phyloP scores from a whole-genome alignment of 1,140 invertebrate genomes.

The Metaphire vulgaris region DNA sequence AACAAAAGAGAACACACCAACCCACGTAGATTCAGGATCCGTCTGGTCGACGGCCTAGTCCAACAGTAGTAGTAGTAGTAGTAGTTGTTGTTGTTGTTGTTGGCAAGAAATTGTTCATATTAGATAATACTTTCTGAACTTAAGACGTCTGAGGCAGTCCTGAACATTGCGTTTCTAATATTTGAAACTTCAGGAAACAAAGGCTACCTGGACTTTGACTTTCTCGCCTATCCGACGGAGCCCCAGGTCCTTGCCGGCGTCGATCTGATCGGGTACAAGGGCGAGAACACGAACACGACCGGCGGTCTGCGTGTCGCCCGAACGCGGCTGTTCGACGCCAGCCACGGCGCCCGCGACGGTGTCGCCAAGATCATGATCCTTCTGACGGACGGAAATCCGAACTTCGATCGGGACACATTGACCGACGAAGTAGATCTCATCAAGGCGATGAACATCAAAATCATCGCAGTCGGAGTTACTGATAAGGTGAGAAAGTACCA shows the following conservation, averaged over 20 bases:
- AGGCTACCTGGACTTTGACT: neutral
- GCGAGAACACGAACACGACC: conserved; percentile 9
- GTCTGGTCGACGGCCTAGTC: too few relatives aligned
- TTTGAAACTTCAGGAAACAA: neutral
- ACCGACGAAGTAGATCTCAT: neutral
- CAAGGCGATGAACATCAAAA: neutral
- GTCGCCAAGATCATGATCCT: neutral
- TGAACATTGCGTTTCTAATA: too few relatives aligned
- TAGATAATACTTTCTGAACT: too few relatives aligned
- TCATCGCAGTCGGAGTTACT: neutral
- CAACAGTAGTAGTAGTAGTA: too few relatives aligned
- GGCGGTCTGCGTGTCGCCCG: neutral
- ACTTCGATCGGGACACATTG: neutral
- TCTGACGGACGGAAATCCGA: neutral
- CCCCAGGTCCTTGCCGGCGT: neutral
- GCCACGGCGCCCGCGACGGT: neutral
- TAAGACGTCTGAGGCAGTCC: too few relatives aligned
- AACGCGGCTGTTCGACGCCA: neutral
- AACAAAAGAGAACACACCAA: too few relatives aligned
- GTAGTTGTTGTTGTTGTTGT: too few relatives aligned
- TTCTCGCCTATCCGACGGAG: neutral
- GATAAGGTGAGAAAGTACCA: neutral
- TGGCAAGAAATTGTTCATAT: too few relatives aligned
- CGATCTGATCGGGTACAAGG: neutral
- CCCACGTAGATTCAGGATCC: too few relatives aligned